Evolutionary conservation across 2,888 invertebrate species (phyloP).

Genomic region (Eupithecia vulgata): DNA sequence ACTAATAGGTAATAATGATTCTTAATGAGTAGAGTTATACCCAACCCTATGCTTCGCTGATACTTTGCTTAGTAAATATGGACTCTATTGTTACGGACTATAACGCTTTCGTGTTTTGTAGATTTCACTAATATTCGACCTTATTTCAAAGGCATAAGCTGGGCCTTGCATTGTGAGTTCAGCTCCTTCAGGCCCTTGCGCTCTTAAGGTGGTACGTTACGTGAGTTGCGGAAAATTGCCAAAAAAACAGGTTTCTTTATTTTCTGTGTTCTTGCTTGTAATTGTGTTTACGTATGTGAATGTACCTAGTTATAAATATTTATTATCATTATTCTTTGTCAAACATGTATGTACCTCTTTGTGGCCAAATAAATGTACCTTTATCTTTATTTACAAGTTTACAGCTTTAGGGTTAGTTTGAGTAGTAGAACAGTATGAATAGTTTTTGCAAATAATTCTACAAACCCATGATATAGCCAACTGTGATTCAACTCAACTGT

Average conservation of each 20-base stretch:
- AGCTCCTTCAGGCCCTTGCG: neutral
- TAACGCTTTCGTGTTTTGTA: neutral
- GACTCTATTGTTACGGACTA: neutral
- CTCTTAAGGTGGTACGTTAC: neutral
- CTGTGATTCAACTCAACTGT: neutral
- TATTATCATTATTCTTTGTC: no score
- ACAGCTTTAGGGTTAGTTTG: neutral
- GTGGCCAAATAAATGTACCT: no score
- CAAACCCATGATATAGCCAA: neutral
- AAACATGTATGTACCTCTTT: no score
- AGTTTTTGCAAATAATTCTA: no score
- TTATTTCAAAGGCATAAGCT: neutral
- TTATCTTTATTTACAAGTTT: neutral
- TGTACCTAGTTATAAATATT: no score
- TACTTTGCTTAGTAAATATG: constrained; percentile 1
- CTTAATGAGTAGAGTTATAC: constrained; percentile 17
- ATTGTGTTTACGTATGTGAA: no score
- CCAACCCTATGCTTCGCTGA: constrained; percentile 8
- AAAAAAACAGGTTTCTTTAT: neutral
- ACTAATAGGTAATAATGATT: constrained; percentile 14
- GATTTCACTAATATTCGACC: neutral
- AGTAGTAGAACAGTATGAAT: neutral
- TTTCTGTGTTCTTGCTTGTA: neutral
- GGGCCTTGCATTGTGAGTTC: neutral
- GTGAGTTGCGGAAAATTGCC: no score